These are phyloP conservation scores for Cairina moschata DNA, from an alignment of 2,113 vertebrate species.

Conservation along the genomic window DNA sequence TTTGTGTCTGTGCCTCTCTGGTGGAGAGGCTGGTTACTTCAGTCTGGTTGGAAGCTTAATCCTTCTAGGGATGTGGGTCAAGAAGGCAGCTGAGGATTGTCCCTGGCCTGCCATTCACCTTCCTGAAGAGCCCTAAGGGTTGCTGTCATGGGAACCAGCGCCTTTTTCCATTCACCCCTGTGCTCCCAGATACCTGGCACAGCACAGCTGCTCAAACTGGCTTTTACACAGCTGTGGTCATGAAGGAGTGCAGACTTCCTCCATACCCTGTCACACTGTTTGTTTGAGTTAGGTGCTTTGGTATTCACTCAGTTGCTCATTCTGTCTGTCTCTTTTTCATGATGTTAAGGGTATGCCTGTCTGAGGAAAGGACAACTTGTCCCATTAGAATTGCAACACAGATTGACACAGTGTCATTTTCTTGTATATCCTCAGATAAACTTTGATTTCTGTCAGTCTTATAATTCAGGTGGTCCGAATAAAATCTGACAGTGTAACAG, in stretches of 20 bases:
- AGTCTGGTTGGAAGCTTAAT: background rate
- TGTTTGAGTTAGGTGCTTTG: background rate
- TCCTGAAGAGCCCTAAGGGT: background rate
- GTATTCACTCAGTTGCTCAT: background rate
- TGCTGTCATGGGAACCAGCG: background rate
- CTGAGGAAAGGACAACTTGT: background rate
- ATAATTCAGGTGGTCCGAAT: background rate
- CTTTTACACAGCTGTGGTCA: background rate
- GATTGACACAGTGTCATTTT: background rate
- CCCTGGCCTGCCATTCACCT: background rate
- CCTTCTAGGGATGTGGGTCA: background rate
- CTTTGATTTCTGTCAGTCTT: conserved; percentile 4
- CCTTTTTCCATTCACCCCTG: background rate
- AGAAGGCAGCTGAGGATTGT: background rate
- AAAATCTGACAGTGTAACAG: background rate
- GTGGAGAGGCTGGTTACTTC: background rate
- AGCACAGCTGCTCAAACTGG: background rate
- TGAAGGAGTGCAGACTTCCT: background rate
- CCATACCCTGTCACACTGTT: background rate
- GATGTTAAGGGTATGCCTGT: background rate
- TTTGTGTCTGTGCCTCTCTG: background rate
- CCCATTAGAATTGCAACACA: background rate
- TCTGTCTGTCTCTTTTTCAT: background rate
- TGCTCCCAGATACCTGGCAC: background rate
- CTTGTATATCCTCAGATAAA: conserved; percentile 7